A percentile compares a stretch with the other conserved stretches of the same genome.
Conservation (phyloP, 2,888 invertebrate genomes). For the Notocelia uddmanniana region DNA sequence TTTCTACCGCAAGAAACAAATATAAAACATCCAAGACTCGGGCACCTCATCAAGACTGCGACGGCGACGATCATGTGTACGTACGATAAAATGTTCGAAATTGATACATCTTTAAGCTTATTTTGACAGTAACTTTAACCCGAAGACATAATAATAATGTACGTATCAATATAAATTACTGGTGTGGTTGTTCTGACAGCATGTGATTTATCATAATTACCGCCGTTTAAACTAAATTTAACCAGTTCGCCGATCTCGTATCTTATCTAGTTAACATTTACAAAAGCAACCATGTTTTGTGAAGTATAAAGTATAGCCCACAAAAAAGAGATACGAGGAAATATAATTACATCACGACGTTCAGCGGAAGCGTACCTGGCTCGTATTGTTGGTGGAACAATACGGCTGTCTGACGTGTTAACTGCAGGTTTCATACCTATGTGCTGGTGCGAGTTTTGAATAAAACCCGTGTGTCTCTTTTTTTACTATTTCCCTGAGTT, state of each 20-base stretch:
- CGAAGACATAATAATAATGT: too few relatives aligned
- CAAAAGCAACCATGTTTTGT: not conserved
- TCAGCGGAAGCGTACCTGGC: conserved; percentile 15
- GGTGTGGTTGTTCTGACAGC: not conserved
- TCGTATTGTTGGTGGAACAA: conserved; percentile 19
- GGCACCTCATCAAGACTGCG: too few relatives aligned
- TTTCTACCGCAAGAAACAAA: too few relatives aligned
- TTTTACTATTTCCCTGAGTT: too few relatives aligned
- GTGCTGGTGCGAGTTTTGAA: not conserved
- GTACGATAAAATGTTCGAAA: too few relatives aligned
- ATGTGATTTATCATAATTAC: not conserved
- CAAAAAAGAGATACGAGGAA: conserved; percentile 6
- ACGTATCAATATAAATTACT: too few relatives aligned
- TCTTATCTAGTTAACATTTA: not conserved
- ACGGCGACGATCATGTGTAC: too few relatives aligned
- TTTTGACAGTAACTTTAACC: too few relatives aligned
- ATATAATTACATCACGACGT: conserved; percentile 7
- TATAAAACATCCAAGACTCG: too few relatives aligned
- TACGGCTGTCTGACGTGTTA: conserved; percentile 17
- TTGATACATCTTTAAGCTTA: too few relatives aligned
- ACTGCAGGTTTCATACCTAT: conserved; percentile 16
- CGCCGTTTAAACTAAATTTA: not conserved
- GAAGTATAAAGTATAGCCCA: not conserved
- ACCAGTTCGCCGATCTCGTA: not conserved
- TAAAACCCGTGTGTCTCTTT: too few relatives aligned